Base-by-base conservation (phyloP, 2,113 vertebrate species). In the Dissostichus mawsoni region DNA sequence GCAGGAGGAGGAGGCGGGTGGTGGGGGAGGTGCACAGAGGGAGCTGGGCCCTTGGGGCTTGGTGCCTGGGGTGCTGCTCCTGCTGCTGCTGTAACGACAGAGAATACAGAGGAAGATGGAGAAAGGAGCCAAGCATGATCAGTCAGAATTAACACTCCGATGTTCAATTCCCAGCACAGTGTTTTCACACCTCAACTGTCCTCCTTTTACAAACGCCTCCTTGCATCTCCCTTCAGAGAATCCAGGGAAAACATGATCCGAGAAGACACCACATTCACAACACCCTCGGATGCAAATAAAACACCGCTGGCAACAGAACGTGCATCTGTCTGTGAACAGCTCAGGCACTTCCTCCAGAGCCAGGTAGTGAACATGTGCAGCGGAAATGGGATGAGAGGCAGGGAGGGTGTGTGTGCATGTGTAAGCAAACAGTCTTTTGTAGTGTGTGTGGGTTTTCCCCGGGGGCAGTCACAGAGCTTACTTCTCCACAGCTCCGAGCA, bases 11-110 rank as follows among this genome's bases (percentile, higher is more conserved):
- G 89, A 0, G 97, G 93, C 1, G 96, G 95, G 59, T 96, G 97
- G 85, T 97, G 96, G 69, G 95, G 88, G 55, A 95, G 92, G 92
- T 97, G 97, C 0, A 95, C 85, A 44, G 96, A 91, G 87, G 12
- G 94, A 77, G 86, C 69, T 3, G 90, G 90, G 90, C 62, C 94
- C 95, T 83, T 97, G 96, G 76, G 94, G 94, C 95, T 98, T 99
- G 74, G 96, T 95, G 69, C 97, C 97, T 0, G 98, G 97, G 51
- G 97, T 98, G 87, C 96, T 98, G 95, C 97, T 98, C 95, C 97
- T 96, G 96, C 97, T 99, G 92, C 96, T 97, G 95, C 96, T 96
- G 96, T 74, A 16, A 77, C 86, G 88, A 51, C 53, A 74, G 10
- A 56, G 20, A 85, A 65, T 25, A 57, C 9, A 67, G 69, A n/a